These are phyloP conservation scores for Carpatolechia fugitivella DNA, from an alignment of 2,888 invertebrate species.

Conservation along the genomic window DNA sequence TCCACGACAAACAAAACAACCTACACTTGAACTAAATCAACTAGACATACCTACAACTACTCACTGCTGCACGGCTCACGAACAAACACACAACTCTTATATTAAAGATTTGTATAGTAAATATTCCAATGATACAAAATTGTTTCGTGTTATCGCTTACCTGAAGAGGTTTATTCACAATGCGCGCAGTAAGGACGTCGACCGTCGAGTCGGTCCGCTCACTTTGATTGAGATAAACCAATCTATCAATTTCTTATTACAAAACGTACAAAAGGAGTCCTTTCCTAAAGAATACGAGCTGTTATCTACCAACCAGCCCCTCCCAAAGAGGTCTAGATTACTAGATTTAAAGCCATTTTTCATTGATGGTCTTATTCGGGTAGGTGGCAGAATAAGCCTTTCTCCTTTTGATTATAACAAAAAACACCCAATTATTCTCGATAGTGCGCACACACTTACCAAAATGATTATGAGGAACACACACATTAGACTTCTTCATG, in stretches of 20 bases:
- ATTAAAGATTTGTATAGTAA: neutral
- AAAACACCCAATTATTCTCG: neutral
- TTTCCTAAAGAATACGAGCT: neutral
- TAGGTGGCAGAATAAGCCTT: neutral
- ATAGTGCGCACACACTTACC: neutral
- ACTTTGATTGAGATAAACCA: neutral
- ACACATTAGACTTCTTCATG: neutral
- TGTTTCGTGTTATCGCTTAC: neutral
- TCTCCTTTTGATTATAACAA: neutral
- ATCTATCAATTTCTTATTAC: neutral
- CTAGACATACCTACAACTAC: neutral
- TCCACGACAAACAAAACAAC: neutral
- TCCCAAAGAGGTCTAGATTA: neutral
- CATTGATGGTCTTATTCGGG: neutral
- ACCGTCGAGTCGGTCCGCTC: neutral
- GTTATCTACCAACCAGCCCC: neutral
- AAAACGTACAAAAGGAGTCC: neutral
- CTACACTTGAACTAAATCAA: neutral
- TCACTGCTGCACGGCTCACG: too few relatives aligned
- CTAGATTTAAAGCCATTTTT: neutral
- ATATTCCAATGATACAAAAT: neutral
- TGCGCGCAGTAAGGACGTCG: neutral
- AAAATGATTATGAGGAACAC: neutral
- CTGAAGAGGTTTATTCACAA: conserved; percentile 4
- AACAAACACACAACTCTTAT: neutral